These are phyloP conservation scores for Heliconius melpomene DNA, from an alignment of 1,140 invertebrate genomes.

Conservation along the genomic window DNA sequence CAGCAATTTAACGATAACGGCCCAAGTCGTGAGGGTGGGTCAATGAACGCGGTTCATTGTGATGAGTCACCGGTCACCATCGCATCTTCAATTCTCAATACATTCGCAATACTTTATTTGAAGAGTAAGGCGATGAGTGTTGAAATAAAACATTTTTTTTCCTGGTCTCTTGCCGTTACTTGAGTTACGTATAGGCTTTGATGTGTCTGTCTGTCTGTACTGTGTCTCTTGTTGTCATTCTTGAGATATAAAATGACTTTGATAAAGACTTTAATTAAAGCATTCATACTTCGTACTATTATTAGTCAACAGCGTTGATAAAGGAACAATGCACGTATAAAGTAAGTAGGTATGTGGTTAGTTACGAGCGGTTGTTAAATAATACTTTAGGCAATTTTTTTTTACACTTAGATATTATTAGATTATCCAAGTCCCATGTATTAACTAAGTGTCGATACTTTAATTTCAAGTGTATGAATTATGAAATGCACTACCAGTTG, in stretches of 20 bases:
- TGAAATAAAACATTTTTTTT: neutral
- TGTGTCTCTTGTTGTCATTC: constrained; percentile 15
- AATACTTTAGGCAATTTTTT: neutral
- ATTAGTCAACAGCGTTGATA: constrained; percentile 28
- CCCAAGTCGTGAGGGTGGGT: constrained; percentile 58
- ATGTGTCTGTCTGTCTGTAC: neutral
- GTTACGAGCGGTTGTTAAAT: neutral
- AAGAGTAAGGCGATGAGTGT: neutral
- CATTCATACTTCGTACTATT: constrained; percentile 21
- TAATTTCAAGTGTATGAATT: neutral
- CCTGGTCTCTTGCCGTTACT: no score
- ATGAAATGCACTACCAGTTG: neutral
- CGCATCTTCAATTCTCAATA: constrained; percentile 56
- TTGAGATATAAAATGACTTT: constrained; percentile 21
- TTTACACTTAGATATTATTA: neutral
- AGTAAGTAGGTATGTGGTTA: neutral
- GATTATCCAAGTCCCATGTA: neutral
- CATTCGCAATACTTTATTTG: constrained; percentile 40
- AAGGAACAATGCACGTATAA: constrained; percentile 17
- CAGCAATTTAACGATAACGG: constrained; percentile 60
- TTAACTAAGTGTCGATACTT: neutral
- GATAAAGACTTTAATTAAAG: constrained; percentile 22
- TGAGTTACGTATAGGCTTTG: neutral
- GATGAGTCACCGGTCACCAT: constrained; percentile 67
- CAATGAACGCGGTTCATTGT: constrained; percentile 61